phyloP scores from a whole-genome alignment of 2,797 vertebrate species.

The Pseudopleuronectes americanus region DNA sequence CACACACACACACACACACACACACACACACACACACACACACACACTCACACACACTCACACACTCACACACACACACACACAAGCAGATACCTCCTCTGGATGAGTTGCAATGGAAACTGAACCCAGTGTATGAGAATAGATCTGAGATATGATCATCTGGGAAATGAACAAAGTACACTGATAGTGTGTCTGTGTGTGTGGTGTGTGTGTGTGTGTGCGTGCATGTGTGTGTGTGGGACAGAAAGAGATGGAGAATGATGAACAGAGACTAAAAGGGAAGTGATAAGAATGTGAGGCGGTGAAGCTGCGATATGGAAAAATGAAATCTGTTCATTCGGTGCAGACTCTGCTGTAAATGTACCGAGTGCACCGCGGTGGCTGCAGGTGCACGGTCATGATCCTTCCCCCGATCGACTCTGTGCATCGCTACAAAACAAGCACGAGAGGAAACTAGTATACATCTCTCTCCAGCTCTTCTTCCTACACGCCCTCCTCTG shows the following conservation, averaged over 20 bases:
- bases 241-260: constrained; percentile 6
- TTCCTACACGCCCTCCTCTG: not conserved
- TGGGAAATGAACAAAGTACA: constrained; percentile 27
- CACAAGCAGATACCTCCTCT: constrained; percentile 1
- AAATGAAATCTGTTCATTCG: not conserved
- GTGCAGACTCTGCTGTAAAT: constrained; percentile 23
- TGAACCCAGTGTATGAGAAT: constrained; percentile 23
- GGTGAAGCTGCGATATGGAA: constrained; percentile 1
- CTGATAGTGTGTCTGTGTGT: not conserved
- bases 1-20: not conserved
- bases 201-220: not conserved
- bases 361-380: not conserved
- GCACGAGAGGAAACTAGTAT: not conserved
- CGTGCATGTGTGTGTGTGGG: not conserved
- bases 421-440: not conserved
- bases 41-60: constrained; percentile 1
- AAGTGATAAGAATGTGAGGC: constrained; percentile 27
- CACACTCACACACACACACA: not conserved
- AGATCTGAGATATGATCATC: constrained; percentile 40
- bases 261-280: constrained; percentile 7
- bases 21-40: not conserved
- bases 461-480: not conserved
- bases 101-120: constrained; percentile 27
- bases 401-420: not conserved
- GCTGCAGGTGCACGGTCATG: not conserved